A percentile compares a stretch with the other conserved stretches of the same genome.
phyloP scores from a whole-genome alignment of 2,797 vertebrate species.

The Urosaurus nigricauda region DNA sequence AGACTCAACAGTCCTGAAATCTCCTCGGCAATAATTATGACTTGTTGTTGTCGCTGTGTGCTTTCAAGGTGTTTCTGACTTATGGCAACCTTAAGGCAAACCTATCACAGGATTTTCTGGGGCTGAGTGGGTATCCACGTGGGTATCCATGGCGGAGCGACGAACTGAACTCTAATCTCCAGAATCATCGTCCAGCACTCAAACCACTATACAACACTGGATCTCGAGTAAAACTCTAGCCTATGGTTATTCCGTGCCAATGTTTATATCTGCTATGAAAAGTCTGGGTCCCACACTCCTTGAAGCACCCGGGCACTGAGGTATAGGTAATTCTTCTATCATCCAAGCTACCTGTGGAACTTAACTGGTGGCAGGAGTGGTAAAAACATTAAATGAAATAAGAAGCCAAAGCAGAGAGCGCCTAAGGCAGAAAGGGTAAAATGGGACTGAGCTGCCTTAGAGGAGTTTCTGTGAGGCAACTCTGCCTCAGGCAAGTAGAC shows the following conservation, averaged over 20 bases:
- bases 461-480: conserved; percentile 21
- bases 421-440: conserved; percentile 20
- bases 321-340: background rate
- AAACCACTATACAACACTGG: too few relatives aligned
- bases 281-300: background rate
- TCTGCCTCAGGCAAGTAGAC: background rate
- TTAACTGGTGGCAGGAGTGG: conserved; percentile 8
- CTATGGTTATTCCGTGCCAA: background rate
- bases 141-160: too few relatives aligned
- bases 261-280: conserved; percentile 23
- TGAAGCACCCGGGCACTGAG: background rate
- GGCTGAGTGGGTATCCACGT: too few relatives aligned
- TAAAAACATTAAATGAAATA: conserved; percentile 23
- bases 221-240: background rate
- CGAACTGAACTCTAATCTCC: too few relatives aligned
- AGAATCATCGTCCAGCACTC: too few relatives aligned
- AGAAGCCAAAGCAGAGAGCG: background rate
- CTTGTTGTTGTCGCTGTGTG: too few relatives aligned
- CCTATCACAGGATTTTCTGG: too few relatives aligned
- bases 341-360: background rate
- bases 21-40: background rate
- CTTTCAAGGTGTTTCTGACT: too few relatives aligned
- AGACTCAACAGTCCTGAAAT: background rate
- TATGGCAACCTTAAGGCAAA: too few relatives aligned
- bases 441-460: conserved; percentile 12